A percentile compares a stretch with the other conserved stretches of the same genome.
phyloP scores from a whole-genome alignment of 23 tunicate genomes.

The Clavelina lepadiformis region DNA sequence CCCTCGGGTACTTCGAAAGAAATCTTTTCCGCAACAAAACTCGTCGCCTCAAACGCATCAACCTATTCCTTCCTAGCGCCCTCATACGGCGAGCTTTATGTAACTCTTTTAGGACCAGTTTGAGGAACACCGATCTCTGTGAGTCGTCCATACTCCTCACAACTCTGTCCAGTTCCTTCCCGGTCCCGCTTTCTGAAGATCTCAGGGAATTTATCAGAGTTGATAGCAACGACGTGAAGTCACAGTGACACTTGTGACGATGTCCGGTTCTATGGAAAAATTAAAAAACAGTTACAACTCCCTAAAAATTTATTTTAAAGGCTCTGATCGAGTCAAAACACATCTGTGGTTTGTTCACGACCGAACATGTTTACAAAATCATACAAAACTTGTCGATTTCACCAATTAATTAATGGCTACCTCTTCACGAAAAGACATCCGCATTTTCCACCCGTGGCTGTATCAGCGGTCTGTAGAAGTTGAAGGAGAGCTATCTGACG shows the following conservation, averaged over 20 bases:
- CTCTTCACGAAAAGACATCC: not conserved
- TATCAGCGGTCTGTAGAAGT: not conserved
- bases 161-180: too few relatives aligned
- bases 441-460: not conserved
- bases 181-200: too few relatives aligned
- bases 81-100: not conserved
- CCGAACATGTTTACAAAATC: too few relatives aligned
- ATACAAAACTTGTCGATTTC: too few relatives aligned
- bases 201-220: too few relatives aligned
- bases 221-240: too few relatives aligned
- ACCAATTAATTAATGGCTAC: too few relatives aligned
- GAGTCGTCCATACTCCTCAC: too few relatives aligned
- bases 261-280: too few relatives aligned
- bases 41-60: not conserved
- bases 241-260: too few relatives aligned
- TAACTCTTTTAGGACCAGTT: not conserved
- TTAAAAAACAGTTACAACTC: too few relatives aligned
- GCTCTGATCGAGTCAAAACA: not conserved
- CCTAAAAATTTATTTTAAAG: not conserved
- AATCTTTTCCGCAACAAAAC: conserved; percentile 1
- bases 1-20: conserved; percentile 2
- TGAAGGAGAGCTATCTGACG: not conserved
- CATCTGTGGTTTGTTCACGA: not conserved
- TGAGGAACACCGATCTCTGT: too few relatives aligned
- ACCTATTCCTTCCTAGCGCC: not conserved